Evolutionary conservation across 2,113 vertebrate genomes (phyloP).

Genomic region (Archocentrus centrarchus): DNA sequence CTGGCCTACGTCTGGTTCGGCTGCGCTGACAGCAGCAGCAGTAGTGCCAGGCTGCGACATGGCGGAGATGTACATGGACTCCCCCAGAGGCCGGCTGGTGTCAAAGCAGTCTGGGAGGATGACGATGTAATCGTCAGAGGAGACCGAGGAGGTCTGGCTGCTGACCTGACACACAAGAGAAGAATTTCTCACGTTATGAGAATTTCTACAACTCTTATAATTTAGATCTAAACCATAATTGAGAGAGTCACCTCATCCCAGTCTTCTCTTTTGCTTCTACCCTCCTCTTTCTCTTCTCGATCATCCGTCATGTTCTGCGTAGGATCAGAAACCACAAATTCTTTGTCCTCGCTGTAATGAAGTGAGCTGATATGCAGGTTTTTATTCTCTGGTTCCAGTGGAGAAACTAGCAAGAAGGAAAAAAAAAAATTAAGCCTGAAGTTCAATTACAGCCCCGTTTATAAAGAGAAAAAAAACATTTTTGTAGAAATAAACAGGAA

Average conservation of each 20-base stretch:
- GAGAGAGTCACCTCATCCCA: constrained; percentile 87
- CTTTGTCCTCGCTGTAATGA: constrained; percentile 19
- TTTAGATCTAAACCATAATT: background rate
- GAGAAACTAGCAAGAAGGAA: constrained; percentile 30
- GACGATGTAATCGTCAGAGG: constrained; percentile 95
- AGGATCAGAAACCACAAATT: constrained; percentile 17
- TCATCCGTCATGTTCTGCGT: constrained; percentile 12
- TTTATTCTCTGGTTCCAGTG: constrained; percentile 54
- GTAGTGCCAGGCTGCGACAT: constrained; percentile 85
- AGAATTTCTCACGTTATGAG: background rate
- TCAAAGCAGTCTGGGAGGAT: constrained; percentile 97
- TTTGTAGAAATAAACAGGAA: background rate
- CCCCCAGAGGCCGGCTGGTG: constrained; percentile 91
- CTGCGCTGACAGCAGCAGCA: constrained; percentile 24
- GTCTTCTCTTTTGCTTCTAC: constrained; percentile 77
- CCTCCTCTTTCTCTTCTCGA: constrained; percentile 64
- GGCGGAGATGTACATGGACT: constrained; percentile 94
- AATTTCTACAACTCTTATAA: background rate
- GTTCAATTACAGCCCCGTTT: too few species aligned
- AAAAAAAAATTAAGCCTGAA: background rate
- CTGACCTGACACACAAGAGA: constrained; percentile 67
- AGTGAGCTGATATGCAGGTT: constrained; percentile 41
- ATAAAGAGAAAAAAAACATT: background rate
- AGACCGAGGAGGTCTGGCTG: constrained; percentile 91
- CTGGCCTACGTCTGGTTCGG: constrained; percentile 17